Evolutionary conservation across 2,113 vertebrate genomes (phyloP).

Genomic region (Lota lota): DNA sequence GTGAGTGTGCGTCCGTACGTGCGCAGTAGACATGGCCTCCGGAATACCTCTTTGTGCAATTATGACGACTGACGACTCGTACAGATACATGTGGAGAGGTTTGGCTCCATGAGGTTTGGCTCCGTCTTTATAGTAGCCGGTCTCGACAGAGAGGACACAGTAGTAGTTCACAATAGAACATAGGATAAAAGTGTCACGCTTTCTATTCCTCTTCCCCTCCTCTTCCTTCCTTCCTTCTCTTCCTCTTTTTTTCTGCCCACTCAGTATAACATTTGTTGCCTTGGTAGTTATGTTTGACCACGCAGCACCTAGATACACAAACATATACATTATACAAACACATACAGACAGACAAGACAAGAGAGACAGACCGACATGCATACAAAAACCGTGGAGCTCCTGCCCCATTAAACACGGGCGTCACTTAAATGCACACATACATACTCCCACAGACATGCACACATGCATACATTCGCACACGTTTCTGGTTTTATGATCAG

Average conservation of each 20-base stretch:
- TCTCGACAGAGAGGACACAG: conserved; percentile 31
- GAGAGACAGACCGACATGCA: not conserved
- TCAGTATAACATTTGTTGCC: conserved; percentile 62
- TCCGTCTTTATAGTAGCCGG: conserved; percentile 65
- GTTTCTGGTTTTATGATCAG: no score
- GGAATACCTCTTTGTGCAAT: conserved; percentile 76
- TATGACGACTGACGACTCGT: conserved; percentile 60
- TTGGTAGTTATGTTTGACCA: conserved; percentile 60
- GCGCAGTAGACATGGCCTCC: conserved; percentile 65
- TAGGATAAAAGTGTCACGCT: conserved; percentile 44
- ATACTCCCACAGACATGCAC: conserved; percentile 1
- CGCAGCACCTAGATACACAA: conserved; percentile 55
- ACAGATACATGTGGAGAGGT: conserved; percentile 55
- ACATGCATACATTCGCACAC: conserved; percentile 2
- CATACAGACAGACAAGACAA: conserved; percentile 31
- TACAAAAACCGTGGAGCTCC: not conserved
- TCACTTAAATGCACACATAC: no score
- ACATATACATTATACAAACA: conserved; percentile 30
- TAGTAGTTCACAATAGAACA: conserved; percentile 27
- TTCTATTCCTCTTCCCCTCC: conserved; percentile 30
- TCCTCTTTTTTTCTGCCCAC: conserved; percentile 34
- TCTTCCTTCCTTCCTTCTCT: conserved; percentile 34
- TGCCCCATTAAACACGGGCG: no score
- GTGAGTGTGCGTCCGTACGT: conserved; percentile 17
- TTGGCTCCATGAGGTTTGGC: conserved; percentile 58